phyloP scores from a whole-genome alignment of 2,888 invertebrate species.

The Tigriopus californicus region DNA sequence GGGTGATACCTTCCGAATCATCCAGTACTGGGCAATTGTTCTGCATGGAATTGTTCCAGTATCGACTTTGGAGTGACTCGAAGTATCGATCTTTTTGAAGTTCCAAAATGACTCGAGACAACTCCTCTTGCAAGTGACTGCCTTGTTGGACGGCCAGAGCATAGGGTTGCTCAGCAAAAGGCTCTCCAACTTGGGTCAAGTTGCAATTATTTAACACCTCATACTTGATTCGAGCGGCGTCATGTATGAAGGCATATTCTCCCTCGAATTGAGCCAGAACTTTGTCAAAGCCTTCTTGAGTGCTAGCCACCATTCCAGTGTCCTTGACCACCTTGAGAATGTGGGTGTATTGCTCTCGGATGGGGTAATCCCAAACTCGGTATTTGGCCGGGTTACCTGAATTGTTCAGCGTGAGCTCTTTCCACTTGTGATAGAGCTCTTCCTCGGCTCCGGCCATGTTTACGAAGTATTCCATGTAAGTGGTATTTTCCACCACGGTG shows the following conservation, averaged over 20 bases:
- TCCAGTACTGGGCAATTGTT: conserved; percentile 50
- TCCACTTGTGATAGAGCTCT: conserved; percentile 73
- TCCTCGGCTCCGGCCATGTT: conserved; percentile 85
- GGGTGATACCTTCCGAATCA: conserved; percentile 67
- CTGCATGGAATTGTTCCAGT: conserved; percentile 59
- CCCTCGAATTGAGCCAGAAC: conserved; percentile 52
- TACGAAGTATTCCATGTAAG: conserved; percentile 58
- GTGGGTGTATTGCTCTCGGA: conserved; percentile 73
- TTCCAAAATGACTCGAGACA: conserved; percentile 45
- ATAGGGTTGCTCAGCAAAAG: conserved; percentile 73
- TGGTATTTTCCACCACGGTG: conserved; percentile 55
- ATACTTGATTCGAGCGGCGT: conserved; percentile 50
- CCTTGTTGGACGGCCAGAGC: conserved; percentile 76
- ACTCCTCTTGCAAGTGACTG: conserved; percentile 49
- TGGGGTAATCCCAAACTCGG: conserved; percentile 80
- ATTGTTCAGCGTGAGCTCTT: conserved; percentile 63
- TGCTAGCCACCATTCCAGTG: conserved; percentile 48
- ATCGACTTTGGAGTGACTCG: conserved; percentile 54
- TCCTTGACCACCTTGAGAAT: conserved; percentile 62
- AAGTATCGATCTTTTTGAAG: conserved; percentile 68
- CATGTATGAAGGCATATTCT: conserved; percentile 74
- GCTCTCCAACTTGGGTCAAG: conserved; percentile 69
- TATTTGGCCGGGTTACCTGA: conserved; percentile 54
- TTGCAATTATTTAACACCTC: conserved; percentile 64
- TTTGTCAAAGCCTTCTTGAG: conserved; percentile 52